A percentile compares a stretch with the other conserved stretches of the same genome.
phyloP scores from a whole-genome alignment of 30 jellyfish, hydroid and myxozoan genomes.

The Aurelia aurita complex sp. Pacific region DNA sequence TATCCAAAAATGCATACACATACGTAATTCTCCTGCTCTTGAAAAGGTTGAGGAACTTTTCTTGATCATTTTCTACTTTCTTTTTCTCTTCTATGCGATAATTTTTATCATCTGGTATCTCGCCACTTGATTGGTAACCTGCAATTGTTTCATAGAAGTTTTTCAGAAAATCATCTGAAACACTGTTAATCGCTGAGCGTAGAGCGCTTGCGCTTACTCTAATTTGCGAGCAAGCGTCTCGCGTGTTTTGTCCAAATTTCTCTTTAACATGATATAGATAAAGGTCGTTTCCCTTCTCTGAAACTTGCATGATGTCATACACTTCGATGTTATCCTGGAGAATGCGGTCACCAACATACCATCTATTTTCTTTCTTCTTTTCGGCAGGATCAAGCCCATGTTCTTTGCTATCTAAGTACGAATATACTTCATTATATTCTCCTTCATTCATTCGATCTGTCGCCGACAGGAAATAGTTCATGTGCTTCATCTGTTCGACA shows the following conservation, averaged over 20 bases:
- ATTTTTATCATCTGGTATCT: no score
- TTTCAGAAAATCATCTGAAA: neutral
- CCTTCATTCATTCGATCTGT: no score
- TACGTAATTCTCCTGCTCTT: neutral
- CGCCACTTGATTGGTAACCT: neutral
- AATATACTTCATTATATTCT: no score
- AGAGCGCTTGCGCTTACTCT: neutral
- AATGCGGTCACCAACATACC: constrained; percentile 24
- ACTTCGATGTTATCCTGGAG: neutral
- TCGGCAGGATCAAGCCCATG: no score
- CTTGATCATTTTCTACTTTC: neutral
- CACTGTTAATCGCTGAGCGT: neutral
- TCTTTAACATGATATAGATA: constrained; percentile 20
- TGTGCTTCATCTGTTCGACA: no score
- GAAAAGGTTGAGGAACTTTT: neutral
- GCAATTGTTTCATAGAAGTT: neutral
- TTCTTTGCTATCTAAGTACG: no score
- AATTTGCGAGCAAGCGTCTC: constrained; percentile 30
- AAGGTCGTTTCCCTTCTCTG: neutral
- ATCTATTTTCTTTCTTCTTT: no score
- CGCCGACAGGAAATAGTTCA: no score
- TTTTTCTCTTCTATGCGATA: neutral
- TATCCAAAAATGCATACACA: constrained; percentile 22
- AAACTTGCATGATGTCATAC: constrained; percentile 10
- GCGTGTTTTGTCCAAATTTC: neutral